phyloP scores from a whole-genome alignment of 2,888 invertebrate species.

The Heliconius cydno region DNA sequence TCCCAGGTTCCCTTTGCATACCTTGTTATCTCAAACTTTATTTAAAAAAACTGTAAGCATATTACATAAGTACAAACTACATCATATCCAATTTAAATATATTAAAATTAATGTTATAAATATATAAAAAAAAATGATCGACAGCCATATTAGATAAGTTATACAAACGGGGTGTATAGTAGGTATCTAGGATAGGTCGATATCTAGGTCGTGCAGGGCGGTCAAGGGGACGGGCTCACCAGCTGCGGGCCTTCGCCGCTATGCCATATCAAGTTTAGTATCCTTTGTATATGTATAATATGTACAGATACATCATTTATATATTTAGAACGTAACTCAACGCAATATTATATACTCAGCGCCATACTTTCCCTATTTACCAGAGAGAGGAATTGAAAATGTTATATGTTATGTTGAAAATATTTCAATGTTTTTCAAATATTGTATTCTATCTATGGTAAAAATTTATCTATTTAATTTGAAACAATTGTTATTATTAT shows the following conservation, averaged over 20 bases:
- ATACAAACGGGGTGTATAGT: constrained; percentile 30
- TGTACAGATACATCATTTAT: too few relatives aligned
- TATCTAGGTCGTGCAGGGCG: constrained; percentile 53
- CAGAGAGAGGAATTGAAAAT: too few relatives aligned
- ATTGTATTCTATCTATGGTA: neutral
- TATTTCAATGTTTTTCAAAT: neutral
- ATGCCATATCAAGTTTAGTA: constrained; percentile 15
- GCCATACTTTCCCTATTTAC: too few relatives aligned
- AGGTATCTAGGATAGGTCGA: constrained; percentile 47
- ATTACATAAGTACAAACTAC: neutral
- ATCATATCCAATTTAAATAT: neutral
- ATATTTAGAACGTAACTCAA: neutral
- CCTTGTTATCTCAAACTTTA: neutral
- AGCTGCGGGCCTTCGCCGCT: constrained; percentile 28
- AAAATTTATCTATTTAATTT: too few relatives aligned
- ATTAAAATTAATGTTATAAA: neutral
- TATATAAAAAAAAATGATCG: neutral
- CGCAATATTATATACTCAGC: neutral
- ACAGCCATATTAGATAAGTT: neutral
- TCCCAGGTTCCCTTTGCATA: too few relatives aligned
- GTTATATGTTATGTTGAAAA: too few relatives aligned
- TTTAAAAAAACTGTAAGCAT: neutral
- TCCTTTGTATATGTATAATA: constrained; percentile 15
- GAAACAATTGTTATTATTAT: neutral
- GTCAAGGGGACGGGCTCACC: constrained; percentile 47